Conservation (phyloP, 2,888 invertebrate species). For the Copidosoma aretas region DNA sequence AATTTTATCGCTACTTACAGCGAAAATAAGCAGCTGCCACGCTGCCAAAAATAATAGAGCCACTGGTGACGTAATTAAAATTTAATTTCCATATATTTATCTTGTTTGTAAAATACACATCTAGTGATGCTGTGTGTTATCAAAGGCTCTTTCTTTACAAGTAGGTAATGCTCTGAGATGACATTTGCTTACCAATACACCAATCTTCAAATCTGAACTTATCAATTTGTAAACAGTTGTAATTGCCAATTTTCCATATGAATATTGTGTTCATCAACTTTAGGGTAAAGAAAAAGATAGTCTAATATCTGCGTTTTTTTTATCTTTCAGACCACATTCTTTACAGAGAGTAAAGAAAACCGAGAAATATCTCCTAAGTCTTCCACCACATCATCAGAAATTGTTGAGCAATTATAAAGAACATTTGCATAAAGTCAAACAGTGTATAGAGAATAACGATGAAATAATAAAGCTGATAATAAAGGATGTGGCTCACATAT, state of each 20-base stretch:
- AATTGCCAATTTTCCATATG: slow-evolving; percentile 16
- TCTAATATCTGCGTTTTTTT: slow-evolving; percentile 6
- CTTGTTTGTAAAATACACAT: too few species aligned
- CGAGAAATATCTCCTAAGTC: slow-evolving; percentile 74
- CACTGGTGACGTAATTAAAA: too few species aligned
- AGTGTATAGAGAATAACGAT: slow-evolving; percentile 79
- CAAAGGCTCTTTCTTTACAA: not conserved
- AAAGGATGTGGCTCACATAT: slow-evolving; percentile 81
- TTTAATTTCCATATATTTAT: too few species aligned
- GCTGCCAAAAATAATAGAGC: too few species aligned
- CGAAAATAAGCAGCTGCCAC: too few species aligned
- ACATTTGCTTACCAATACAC: not conserved
- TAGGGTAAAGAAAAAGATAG: not conserved
- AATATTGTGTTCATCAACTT: slow-evolving; percentile 10
- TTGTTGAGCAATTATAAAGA: slow-evolving; percentile 77
- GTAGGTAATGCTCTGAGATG: slow-evolving; percentile 6
- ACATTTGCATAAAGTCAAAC: slow-evolving; percentile 77
- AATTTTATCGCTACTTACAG: too few species aligned
- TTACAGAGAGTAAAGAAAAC: slow-evolving; percentile 77
- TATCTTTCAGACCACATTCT: slow-evolving; percentile 72
- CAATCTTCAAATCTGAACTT: slow-evolving; percentile 7
- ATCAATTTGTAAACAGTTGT: not conserved
- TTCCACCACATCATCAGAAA: slow-evolving; percentile 78
- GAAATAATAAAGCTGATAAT: slow-evolving; percentile 75
- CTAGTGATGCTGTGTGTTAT: too few species aligned